A percentile compares a stretch with the other conserved stretches of the same genome.
Conservation (phyloP, 1,140 invertebrate genomes). For the Ganaspis sp. region DNA sequence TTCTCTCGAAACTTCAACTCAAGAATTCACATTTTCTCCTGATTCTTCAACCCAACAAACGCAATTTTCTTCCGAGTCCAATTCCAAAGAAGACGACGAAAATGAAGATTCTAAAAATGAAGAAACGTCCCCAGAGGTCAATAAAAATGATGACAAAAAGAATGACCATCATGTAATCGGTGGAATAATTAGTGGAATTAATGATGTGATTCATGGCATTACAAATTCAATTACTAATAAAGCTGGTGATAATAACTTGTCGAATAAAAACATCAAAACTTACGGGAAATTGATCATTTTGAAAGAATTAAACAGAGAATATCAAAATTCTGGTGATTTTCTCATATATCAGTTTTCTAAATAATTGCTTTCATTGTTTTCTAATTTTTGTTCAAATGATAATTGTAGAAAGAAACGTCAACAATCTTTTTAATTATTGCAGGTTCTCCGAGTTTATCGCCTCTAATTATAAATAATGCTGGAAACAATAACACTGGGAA, state of each 20-base stretch:
- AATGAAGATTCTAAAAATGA: too few species aligned
- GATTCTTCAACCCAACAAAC: too few species aligned
- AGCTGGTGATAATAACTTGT: background rate
- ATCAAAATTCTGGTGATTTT: conserved; percentile 3
- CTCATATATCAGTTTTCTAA: too few species aligned
- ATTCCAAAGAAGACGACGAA: too few species aligned
- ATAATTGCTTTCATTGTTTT: too few species aligned
- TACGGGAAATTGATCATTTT: too few species aligned
- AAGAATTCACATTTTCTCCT: too few species aligned
- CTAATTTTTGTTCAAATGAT: too few species aligned
- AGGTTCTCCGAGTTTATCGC: background rate
- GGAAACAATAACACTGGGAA: conserved; percentile 31
- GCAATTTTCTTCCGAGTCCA: too few species aligned
- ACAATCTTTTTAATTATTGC: background rate
- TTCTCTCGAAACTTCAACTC: too few species aligned
- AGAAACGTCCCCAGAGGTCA: background rate
- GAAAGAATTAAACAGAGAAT: background rate
- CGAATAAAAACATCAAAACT: background rate
- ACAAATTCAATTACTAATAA: background rate
- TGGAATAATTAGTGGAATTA: background rate
- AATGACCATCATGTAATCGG: background rate
- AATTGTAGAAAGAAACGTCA: background rate
- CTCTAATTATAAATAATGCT: conserved; percentile 33
- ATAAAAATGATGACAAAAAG: too few species aligned
- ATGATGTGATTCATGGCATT: background rate